Evolutionary conservation across 2,888 invertebrate genomes (phyloP).

Genomic region (Phania funesta): DNA sequence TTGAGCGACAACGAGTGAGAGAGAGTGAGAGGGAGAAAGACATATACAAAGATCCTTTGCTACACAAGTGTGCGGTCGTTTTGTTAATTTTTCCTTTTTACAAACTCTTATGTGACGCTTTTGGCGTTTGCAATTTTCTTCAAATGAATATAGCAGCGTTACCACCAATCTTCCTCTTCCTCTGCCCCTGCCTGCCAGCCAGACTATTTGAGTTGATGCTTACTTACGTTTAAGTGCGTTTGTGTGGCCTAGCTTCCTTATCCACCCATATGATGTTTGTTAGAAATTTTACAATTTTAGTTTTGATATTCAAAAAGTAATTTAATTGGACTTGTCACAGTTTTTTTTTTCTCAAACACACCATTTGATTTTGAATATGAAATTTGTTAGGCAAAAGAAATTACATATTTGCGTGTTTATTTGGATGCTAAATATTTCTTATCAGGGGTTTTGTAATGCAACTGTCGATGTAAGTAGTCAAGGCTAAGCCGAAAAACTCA

Average conservation of each 20-base stretch:
- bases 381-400: neutral
- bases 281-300: constrained; percentile 52
- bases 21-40: no score
- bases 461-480: neutral
- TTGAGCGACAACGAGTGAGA: neutral
- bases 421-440: neutral
- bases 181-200: constrained; percentile 14
- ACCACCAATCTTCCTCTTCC: constrained; percentile 35
- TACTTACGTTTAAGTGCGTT: constrained; percentile 18
- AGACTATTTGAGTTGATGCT: neutral
- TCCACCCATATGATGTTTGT: constrained; percentile 65
- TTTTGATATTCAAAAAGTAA: constrained; percentile 64
- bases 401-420: constrained; percentile 41
- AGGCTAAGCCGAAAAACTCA: constrained; percentile 12
- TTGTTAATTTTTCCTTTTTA: constrained; percentile 50
- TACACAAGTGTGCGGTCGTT: constrained; percentile 65
- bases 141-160: constrained; percentile 52
- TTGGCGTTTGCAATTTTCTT: constrained; percentile 65
- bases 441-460: neutral
- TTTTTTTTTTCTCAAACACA: neutral
- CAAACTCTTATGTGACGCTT: constrained; percentile 61
- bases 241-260: constrained; percentile 47
- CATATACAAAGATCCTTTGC: neutral
- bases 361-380: neutral
- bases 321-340: constrained; percentile 60